phyloP scores from a whole-genome alignment of 2,797 vertebrate genomes.

The Poeciliopsis paucimaculata region DNA sequence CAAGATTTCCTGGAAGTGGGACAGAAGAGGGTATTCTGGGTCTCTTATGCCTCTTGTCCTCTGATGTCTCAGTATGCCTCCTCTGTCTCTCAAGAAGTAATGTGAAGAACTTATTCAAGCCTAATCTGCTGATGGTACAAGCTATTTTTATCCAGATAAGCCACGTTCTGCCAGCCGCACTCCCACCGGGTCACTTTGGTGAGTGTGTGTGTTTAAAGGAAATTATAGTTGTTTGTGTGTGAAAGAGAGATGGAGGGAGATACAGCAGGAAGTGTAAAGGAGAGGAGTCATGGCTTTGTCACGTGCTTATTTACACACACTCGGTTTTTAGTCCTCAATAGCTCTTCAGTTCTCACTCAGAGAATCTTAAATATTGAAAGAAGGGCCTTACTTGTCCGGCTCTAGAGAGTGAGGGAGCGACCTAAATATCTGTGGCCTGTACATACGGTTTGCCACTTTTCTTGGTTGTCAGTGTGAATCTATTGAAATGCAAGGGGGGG shows the following conservation, averaged over 20 bases:
- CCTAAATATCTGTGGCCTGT: background rate
- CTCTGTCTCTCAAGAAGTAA: slow-evolving; percentile 50
- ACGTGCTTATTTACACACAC: slow-evolving; percentile 18
- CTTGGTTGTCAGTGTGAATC: background rate
- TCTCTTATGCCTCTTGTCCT: slow-evolving; percentile 4
- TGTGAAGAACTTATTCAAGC: slow-evolving; percentile 46
- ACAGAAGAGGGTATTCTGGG: background rate
- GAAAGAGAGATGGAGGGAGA: slow-evolving; percentile 17
- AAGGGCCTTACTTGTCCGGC: background rate
- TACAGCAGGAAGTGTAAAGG: slow-evolving; percentile 28
- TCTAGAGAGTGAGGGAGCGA: background rate
- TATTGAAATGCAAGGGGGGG: background rate
- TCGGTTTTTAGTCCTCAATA: background rate
- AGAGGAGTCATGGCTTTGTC: slow-evolving; percentile 41
- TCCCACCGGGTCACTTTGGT: slow-evolving; percentile 49
- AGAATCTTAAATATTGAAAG: slow-evolving; percentile 6
- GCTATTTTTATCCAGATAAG: slow-evolving; percentile 68
- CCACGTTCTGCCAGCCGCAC: slow-evolving; percentile 58
- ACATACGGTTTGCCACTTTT: background rate
- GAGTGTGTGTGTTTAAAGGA: slow-evolving; percentile 4
- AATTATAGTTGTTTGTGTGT: slow-evolving; percentile 6
- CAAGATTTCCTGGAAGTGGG: slow-evolving; percentile 34
- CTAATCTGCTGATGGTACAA: slow-evolving; percentile 45
- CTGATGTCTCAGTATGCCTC: slow-evolving; percentile 1
- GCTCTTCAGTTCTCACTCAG: background rate